These are phyloP conservation scores for Halyomorpha halys DNA, from an alignment of 1,140 invertebrate species.

Conservation along the genomic window DNA sequence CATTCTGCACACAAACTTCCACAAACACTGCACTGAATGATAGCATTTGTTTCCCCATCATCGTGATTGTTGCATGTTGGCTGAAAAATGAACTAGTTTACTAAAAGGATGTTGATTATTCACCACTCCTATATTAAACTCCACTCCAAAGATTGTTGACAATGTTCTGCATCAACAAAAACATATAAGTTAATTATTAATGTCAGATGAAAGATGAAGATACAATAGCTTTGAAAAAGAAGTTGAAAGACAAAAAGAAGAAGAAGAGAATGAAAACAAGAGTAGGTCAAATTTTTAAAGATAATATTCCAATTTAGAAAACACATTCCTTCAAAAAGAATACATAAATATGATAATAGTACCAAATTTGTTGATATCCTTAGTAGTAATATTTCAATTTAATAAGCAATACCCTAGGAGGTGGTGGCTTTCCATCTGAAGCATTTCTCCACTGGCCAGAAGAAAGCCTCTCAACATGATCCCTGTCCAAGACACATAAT, in stretches of 20 bases:
- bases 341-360: not conserved
- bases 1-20: slow-evolving; percentile 91
- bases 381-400: not conserved
- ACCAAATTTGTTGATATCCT: not conserved
- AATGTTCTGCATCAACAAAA: no score
- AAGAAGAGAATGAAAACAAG: slow-evolving; percentile 1
- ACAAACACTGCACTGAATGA: slow-evolving; percentile 84
- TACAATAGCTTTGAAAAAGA: not conserved
- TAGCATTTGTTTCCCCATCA: slow-evolving; percentile 85
- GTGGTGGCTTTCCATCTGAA: slow-evolving; percentile 45
- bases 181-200: no score
- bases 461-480: slow-evolving; percentile 76
- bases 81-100: slow-evolving; percentile 36
- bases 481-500: slow-evolving; percentile 81
- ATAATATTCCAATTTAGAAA: no score
- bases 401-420: slow-evolving; percentile 43
- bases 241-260: not conserved
- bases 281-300: not conserved
- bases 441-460: slow-evolving; percentile 55
- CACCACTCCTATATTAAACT: no score
- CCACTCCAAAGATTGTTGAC: no score
- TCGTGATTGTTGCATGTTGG: slow-evolving; percentile 92
- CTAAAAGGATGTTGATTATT: not conserved
- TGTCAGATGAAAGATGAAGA: no score
- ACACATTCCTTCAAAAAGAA: no score